Evolutionary conservation across 2,888 invertebrate species (phyloP), one percentile per base, ranked within the genome.

Genomic region (Timema podura): DNA sequence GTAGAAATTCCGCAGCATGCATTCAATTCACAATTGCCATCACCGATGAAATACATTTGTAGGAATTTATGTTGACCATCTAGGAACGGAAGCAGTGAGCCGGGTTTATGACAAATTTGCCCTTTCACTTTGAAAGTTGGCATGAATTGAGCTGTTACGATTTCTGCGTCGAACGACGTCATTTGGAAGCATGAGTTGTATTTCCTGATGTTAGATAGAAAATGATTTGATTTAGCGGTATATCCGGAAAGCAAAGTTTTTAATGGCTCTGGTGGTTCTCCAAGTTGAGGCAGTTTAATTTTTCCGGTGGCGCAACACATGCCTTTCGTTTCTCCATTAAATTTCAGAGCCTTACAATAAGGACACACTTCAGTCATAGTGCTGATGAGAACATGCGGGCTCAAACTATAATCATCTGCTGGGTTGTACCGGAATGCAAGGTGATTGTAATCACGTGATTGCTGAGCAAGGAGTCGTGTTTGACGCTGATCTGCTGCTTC

Each of bases 351-450:
- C 44, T 67, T 67, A 45, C 67, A 67, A 57, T 67, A 51, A 51
- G 67, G 67, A 67, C 44, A 67, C 57, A 67, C 67, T 67, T 49
- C 67, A 67, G 49, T 67, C 30, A 67, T 5, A 47, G 64, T 48
- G 48, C 48, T 48, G 16, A 68, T 68, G 44, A 68, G 47, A 65
- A 48, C 69, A 68, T 65, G 51, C 15, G 57, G 15, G 44, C 69
- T 65, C 54, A 51, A 70, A 68, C 68, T 71, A 68, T 67, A 68
- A 48, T 64, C 72, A 70, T 65, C 64, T 57, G 67, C 49, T 71
- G 71, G 59, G 44, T 71, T 65, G 71, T 71, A 73, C 69, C 69
- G 69, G 64, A 70, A 73, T 73, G 70, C 70, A 70, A 73, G 68
- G 66, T 65, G 61, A 70, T 59, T 70, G 70, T 70, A 54, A 57